phyloP scores from a whole-genome alignment of 2,113 vertebrate genomes.

The Morone saxatilis region DNA sequence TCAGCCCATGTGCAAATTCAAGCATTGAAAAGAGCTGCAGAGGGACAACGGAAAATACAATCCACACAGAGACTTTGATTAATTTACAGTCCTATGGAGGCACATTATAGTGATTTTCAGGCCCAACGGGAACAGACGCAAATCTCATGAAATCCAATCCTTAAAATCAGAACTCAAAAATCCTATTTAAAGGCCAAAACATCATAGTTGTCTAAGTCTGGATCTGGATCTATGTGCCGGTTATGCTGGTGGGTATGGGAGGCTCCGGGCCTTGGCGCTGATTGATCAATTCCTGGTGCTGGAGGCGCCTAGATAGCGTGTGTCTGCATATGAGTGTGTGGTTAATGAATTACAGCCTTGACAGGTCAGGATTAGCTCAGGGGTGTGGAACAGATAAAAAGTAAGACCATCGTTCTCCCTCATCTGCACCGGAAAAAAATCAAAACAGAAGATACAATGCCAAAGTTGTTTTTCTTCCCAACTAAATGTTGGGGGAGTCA shows the following conservation, averaged over 20 bases:
- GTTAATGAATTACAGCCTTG: conserved; percentile 73
- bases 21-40: not conserved
- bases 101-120: conserved; percentile 1
- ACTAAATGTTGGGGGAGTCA: not conserved
- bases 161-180: conserved; percentile 28
- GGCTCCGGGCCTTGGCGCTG: conserved; percentile 43
- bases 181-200: conserved; percentile 6
- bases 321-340: conserved; percentile 21
- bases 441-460: not conserved
- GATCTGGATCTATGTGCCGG: conserved; percentile 18
- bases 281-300: conserved; percentile 61
- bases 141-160: conserved; percentile 5
- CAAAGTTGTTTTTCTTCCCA: not conserved
- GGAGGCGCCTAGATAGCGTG: conserved; percentile 33
- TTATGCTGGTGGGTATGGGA: conserved; percentile 35
- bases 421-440: conserved; percentile 19
- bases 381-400: conserved; percentile 62
- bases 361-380: conserved; percentile 64
- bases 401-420: conserved; percentile 51
- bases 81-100: not conserved
- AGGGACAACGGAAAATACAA: not conserved
- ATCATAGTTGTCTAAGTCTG: not conserved
- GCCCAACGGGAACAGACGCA: not conserved
- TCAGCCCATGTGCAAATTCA: not conserved
- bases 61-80: not conserved